Base-by-base conservation (phyloP, 2,797 vertebrate species). In the Hippocampus kuda region DNA sequence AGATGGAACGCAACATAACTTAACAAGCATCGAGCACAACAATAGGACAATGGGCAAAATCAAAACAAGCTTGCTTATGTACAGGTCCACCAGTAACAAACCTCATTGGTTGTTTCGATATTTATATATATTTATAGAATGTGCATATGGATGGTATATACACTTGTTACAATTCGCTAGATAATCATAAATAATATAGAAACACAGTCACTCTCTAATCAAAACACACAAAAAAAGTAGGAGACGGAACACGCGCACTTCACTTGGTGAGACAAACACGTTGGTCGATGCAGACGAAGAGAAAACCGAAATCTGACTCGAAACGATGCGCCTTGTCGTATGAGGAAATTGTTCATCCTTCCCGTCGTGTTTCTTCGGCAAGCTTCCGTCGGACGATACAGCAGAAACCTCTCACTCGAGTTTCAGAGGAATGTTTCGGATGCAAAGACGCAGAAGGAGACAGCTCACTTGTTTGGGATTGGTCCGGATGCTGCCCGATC, bases 101-200 rank as follows among this genome's bases (percentile, higher is more conserved):
- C 82, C 84, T 82, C 86, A 85, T 76, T 77, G 77, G 86, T 83
- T 85, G 78, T 74, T 79, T 82, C 75, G 84, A 79, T 68, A 83
- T 78, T 78, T 75, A 74, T 78, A 72, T 79, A 77, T 79, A 75
- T 82, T 79, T 84, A 79, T 83, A 85, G 81, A 88, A 66, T 86
- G 85, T 86, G 83, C 88, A 85, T 88, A 81, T 84, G 77, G 77
- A 84, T 83, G 81, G 69, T 88, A 90, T 88, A 89, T 90, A 90
- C 88, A 89, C 82, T 85, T 87, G 79, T 85, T 87, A 88, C 88
- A 88, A 88, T 53, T 87, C 81, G 88, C 83, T 84, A 86, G 84
- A 81, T 71, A 88, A 84, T 56, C 83, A 91, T 91, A 92, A 93
- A 90, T 92, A 91, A 91, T 85, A 83, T 72, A 90, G 89, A 90